Evolutionary conservation across 2,113 vertebrate species (phyloP).

Genomic region (Cottus gobio): DNA sequence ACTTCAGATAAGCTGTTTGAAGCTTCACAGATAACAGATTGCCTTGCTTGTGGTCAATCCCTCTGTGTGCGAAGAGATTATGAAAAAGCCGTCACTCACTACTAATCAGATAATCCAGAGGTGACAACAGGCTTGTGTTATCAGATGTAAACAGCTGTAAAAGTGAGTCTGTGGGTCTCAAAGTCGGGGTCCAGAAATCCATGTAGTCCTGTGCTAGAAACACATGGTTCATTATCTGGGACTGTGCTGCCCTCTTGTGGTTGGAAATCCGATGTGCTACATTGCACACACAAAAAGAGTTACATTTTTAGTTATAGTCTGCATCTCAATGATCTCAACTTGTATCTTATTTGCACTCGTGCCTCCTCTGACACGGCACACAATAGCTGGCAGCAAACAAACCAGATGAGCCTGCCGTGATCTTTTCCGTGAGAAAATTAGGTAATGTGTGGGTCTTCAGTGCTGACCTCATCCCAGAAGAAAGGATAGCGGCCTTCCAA

Average conservation of each 20-base stretch:
- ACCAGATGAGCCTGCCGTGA: slow-evolving; percentile 13
- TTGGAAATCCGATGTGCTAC: neutral
- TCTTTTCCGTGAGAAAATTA: slow-evolving; percentile 35
- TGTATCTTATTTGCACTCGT: neutral
- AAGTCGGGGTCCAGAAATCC: slow-evolving; percentile 28
- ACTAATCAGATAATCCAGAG: slow-evolving; percentile 15
- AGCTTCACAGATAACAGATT: slow-evolving; percentile 28
- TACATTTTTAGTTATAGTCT: neutral
- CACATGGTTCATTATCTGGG: slow-evolving; percentile 18
- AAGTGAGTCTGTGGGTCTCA: slow-evolving; percentile 26
- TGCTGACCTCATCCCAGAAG: slow-evolving; percentile 58
- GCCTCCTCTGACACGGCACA: slow-evolving; percentile 1
- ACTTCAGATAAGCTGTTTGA: slow-evolving; percentile 12
- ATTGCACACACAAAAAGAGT: neutral
- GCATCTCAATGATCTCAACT: slow-evolving; percentile 7
- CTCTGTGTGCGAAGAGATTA: slow-evolving; percentile 24
- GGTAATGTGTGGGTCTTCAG: slow-evolving; percentile 8
- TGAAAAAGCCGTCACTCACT: neutral
- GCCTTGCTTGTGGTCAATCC: neutral
- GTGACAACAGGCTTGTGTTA: slow-evolving; percentile 17
- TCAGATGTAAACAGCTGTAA: slow-evolving; percentile 10
- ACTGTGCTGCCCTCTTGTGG: slow-evolving; percentile 75
- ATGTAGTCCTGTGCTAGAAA: neutral
- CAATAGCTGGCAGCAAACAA: slow-evolving; percentile 1
- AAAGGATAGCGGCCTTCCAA: slow-evolving; percentile 11